Evolutionary conservation across 2,113 vertebrate genomes (phyloP), one percentile per base, ranked within the genome.

Genomic region (Junco hyemalis): DNA sequence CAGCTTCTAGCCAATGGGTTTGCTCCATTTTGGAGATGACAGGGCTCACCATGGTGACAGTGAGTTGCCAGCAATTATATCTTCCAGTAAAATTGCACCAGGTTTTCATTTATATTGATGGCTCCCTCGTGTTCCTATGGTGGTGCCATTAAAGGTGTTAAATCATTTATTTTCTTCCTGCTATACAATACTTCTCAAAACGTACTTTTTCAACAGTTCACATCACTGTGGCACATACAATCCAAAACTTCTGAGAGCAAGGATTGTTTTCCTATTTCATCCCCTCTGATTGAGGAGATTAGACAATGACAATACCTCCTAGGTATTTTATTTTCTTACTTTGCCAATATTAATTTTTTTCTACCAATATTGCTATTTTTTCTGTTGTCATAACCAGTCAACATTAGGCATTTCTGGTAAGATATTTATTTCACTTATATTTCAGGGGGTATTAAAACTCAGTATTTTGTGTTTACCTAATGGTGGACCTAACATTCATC

Each of bases 211-310:
- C 0, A 0, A 73, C 93, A 86, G 65, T 21, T 86, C 26, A 65
- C 59, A 48, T 71, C 51, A 82, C 61, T 23, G 14, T 68, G 90
- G 66, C 6, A 26, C 45, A 44, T 21, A 36, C 31, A 82, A 48
- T 69, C 65, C 73, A 81, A 84, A 94, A 88, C 35, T 93, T 89
- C 44, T 85, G 72, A 96, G 83, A 85, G 40, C 19, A 92, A 80
- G 19, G 53, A 36, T 68, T 77, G 21, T 89, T 90, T 88, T 91
- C 80, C 40, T 8, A 44, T 94, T 95, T 88, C 31, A 56, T 57
- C 23, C 20, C 14, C 24, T 79, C 82, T 93, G 60, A 70, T 33
- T 93, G 63, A 83, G 81, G 71, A 90, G 65, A 90, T 88, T 77
- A 86, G n/a, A 24, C 15, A 77, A 61, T 51, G 50, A 69, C 48